phyloP scores from a whole-genome alignment of 2,888 invertebrate genomes.

The Dynastes tityus region DNA sequence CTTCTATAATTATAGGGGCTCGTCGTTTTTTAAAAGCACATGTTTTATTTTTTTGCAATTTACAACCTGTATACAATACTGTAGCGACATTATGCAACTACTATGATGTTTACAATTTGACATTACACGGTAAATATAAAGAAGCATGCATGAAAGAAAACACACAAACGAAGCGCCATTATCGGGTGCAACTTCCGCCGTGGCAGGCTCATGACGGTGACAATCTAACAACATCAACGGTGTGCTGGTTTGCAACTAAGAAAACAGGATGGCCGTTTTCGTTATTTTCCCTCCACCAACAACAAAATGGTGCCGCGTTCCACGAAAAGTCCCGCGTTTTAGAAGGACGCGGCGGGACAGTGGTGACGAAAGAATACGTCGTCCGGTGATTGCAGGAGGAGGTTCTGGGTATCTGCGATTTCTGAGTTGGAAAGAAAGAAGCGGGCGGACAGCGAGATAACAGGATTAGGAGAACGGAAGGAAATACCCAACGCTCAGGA shows the following conservation, averaged over 20 bases:
- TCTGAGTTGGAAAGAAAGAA: constrained; percentile 57
- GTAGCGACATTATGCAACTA: no score
- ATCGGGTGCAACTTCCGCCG: constrained; percentile 67
- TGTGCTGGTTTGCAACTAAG: constrained; percentile 69
- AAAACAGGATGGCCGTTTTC: constrained; percentile 70
- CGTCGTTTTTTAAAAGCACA: no score
- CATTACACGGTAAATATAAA: constrained; percentile 1
- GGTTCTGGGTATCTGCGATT: constrained; percentile 65
- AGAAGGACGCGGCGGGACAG: constrained; percentile 67
- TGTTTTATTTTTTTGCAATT: no score
- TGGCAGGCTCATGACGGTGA: constrained; percentile 68
- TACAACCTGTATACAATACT: no score
- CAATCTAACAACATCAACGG: constrained; percentile 70
- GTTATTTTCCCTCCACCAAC: constrained; percentile 69
- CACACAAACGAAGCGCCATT: constrained; percentile 16
- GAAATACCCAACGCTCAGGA: constrained; percentile 65
- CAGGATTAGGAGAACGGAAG: constrained; percentile 58
- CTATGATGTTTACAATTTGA: neutral
- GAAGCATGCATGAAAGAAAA: constrained; percentile 35
- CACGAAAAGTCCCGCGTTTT: constrained; percentile 63
- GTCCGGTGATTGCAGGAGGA: constrained; percentile 68
- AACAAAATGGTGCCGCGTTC: constrained; percentile 68
- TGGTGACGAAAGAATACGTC: constrained; percentile 68
- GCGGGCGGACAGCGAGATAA: constrained; percentile 63
- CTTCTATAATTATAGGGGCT: no score